phyloP scores from a whole-genome alignment of 2,113 vertebrate species.

The Philantomba maxwellii region DNA sequence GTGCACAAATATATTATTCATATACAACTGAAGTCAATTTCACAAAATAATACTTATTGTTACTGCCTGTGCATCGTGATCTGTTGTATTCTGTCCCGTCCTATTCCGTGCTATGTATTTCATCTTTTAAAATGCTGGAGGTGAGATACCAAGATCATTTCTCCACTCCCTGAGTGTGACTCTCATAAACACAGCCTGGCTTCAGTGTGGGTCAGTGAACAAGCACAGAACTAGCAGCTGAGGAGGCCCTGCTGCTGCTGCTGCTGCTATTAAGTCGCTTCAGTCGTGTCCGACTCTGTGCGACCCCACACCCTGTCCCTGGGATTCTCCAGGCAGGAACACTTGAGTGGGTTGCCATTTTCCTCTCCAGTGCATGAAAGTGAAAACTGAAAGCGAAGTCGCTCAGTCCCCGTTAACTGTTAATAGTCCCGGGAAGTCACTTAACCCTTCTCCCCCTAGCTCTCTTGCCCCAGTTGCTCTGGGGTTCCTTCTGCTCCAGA shows the following conservation, averaged over 20 bases:
- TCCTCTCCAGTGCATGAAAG: background rate
- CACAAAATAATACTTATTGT: background rate
- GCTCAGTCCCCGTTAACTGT: background rate
- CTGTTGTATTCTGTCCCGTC: background rate
- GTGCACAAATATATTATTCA: background rate
- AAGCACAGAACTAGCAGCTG: background rate
- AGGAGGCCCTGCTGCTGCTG: background rate
- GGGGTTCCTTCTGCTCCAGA: background rate
- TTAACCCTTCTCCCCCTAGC: background rate
- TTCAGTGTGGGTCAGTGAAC: background rate
- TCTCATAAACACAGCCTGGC: background rate
- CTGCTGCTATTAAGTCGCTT: background rate
- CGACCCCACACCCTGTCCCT: background rate
- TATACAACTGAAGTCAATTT: background rate
- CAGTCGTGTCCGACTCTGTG: fast-evolving
- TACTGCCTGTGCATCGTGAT: too few relatives aligned
- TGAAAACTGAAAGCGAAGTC: background rate
- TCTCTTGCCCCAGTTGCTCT: background rate
- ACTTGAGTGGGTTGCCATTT: background rate
- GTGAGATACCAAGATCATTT: background rate
- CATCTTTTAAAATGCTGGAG: background rate
- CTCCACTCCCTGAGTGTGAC: background rate
- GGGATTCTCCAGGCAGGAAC: background rate
- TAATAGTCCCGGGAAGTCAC: background rate
- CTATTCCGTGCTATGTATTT: background rate